Percentiles rank a stretch among this genome's conserved stretches.
These are phyloP conservation scores for Phanerotoma sp. DNA, from an alignment of 2,888 invertebrate species.

Conservation along the genomic window DNA sequence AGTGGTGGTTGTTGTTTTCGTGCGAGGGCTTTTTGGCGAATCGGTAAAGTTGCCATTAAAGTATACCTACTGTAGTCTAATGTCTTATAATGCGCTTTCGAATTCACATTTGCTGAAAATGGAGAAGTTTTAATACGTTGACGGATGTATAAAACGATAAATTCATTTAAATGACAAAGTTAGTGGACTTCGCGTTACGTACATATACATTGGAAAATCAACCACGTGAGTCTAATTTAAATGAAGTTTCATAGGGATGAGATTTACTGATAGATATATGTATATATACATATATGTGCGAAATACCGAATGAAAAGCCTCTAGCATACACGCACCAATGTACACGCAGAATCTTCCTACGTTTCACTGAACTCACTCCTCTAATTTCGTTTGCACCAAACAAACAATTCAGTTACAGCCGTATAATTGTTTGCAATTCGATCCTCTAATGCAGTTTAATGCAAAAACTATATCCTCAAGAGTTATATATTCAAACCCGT, in stretches of 20 bases:
- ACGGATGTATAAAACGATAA: not conserved
- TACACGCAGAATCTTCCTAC: constrained; percentile 20
- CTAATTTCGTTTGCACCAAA: constrained; percentile 41
- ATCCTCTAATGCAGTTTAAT: constrained; percentile 41
- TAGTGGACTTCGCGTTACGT: not conserved
- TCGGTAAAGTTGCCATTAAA: not conserved
- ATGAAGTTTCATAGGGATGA: constrained; percentile 9
- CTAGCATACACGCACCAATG: constrained; percentile 9
- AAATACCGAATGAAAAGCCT: not conserved
- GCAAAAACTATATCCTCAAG: constrained; percentile 33
- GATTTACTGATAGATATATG: not conserved
- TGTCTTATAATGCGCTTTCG: constrained; percentile 39
- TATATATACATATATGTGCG: not conserved
- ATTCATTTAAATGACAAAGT: not conserved
- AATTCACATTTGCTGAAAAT: constrained; percentile 46
- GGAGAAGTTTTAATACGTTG: constrained; percentile 36
- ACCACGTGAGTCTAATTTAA: constrained; percentile 4
- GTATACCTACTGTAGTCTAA: constrained; percentile 2
- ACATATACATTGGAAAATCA: constrained; percentile 7
- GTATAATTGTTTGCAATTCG: constrained; percentile 51
- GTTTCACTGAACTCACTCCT: constrained; percentile 22
- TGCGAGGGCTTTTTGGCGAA: not conserved
- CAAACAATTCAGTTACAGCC: constrained; percentile 45
- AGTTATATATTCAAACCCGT: constrained; percentile 3
- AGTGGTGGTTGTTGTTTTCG: constrained; percentile 30